A percentile compares a stretch with the other conserved stretches of the same genome.
Conservation (phyloP, 2,888 invertebrate species). For the Cyaniris semiargus region DNA sequence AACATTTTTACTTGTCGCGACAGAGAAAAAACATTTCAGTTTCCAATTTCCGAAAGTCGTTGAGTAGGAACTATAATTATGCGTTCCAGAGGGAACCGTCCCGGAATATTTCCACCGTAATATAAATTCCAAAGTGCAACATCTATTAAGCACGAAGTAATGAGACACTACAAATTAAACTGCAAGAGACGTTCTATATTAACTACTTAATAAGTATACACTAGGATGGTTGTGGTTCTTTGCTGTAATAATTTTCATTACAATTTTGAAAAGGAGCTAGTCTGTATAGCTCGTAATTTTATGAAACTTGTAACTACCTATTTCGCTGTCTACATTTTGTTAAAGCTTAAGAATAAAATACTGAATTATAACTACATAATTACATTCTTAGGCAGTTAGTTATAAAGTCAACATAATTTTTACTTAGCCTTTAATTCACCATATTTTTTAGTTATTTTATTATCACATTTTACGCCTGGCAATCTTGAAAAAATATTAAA, state of each 20-base stretch:
- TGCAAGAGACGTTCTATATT: background rate
- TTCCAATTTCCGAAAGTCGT: background rate
- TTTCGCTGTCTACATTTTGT: too few species aligned
- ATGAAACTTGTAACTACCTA: too few species aligned
- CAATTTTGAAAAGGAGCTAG: background rate
- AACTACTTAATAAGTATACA: background rate
- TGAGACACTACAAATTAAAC: conserved; percentile 22
- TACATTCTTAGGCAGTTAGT: too few species aligned
- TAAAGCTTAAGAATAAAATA: too few species aligned
- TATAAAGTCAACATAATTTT: too few species aligned
- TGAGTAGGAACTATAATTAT: background rate
- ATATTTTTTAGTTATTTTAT: too few species aligned
- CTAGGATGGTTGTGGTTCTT: background rate
- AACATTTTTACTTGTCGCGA: too few species aligned
- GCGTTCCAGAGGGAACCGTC: background rate
- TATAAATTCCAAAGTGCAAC: conserved; percentile 23
- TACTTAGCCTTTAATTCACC: too few species aligned
- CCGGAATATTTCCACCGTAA: conserved; percentile 4
- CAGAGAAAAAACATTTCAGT: background rate
- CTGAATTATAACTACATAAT: too few species aligned
- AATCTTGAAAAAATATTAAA: too few species aligned
- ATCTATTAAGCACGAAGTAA: conserved; percentile 24
- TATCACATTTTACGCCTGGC: too few species aligned
- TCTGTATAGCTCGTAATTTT: background rate
- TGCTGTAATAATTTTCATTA: background rate